Base-by-base conservation (phyloP, 2,888 invertebrate species). In the Andrena marginata region DNA sequence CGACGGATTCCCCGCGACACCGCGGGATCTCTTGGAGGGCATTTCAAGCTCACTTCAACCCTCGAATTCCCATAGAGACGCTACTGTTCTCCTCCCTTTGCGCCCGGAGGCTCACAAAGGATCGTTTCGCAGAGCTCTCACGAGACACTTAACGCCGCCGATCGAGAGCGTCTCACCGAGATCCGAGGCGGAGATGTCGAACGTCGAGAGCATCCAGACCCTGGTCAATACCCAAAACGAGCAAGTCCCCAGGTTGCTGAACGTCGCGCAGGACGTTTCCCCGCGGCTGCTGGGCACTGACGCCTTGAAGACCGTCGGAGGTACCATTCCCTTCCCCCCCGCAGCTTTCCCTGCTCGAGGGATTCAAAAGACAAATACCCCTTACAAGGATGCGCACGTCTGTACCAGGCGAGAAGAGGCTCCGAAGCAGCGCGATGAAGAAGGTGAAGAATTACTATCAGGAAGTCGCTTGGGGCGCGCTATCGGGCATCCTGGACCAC, bases 401-500 rank as follows among this genome's bases (percentile, higher is more conserved):
- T 56, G 23, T 31, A 20, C 64, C 63, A 97, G 96, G 96, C 51
- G 95, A 95, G 64, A 91, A 95, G 49, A 96, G 95, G 93, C 95
- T 96, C 2, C 96, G 95, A 86, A 95, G 95, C 74, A 96, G 95
- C 91, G 95, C 96, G 0, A 95, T 95, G 56, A 95, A 95, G 68
- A 96, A 96, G 93, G 96, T 96, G 13, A 94, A 96, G 7, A 96
- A 96, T 89, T 97, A 96, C 91, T 97, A 97, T 91, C 96, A 97
- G 89, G 96, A 96, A 91, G 95, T 96, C 73, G 94, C 97, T 35
- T 98, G 98, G 98, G 96, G 97, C 0, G 96, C 97, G 91, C 97
- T 97, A 1, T 97, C 97, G 1, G 96, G 96, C 80, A 97, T 96
- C 90, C 94, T 97, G 68, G 97, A 98, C 91, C 97, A 98, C 90